These are phyloP conservation scores for Parnassius mnemosyne DNA, from an alignment of 2,888 invertebrate species.

Conservation along the genomic window DNA sequence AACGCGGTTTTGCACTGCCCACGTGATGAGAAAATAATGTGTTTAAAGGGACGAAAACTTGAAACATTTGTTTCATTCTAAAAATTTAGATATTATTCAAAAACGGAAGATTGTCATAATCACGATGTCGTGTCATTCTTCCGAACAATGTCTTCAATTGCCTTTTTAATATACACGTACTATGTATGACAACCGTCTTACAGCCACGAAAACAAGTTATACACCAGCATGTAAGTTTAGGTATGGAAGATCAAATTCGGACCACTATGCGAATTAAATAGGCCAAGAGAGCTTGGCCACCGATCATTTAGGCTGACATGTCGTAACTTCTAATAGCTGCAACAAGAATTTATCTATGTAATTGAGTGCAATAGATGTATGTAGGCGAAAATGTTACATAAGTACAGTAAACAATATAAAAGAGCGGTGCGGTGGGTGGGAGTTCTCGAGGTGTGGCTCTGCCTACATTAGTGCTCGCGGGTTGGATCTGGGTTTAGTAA, in stretches of 20 bases:
- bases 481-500: neutral
- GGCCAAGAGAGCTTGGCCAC: constrained; percentile 7
- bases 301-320: constrained; percentile 1
- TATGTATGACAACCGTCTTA: neutral
- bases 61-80: too few relatives aligned
- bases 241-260: neutral
- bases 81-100: too few relatives aligned
- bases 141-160: too few relatives aligned
- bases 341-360: too few relatives aligned
- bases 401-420: constrained; percentile 7
- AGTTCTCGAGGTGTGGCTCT: constrained; percentile 2
- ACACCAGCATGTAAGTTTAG: neutral
- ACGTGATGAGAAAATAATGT: too few relatives aligned
- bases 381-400: constrained; percentile 14
- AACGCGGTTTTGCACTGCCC: too few relatives aligned
- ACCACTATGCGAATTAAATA: neutral
- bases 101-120: too few relatives aligned
- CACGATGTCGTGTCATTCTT: too few relatives aligned
- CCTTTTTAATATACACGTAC: too few relatives aligned
- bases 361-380: neutral
- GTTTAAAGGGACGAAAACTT: too few relatives aligned
- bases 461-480: constrained; percentile 7
- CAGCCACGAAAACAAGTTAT: neutral
- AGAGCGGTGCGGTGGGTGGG: constrained; percentile 11
- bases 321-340: neutral